Evolutionary conservation across 2,888 invertebrate species (phyloP), one percentile per base, ranked within the genome.

Genomic region (Diabrotica balteata): DNA sequence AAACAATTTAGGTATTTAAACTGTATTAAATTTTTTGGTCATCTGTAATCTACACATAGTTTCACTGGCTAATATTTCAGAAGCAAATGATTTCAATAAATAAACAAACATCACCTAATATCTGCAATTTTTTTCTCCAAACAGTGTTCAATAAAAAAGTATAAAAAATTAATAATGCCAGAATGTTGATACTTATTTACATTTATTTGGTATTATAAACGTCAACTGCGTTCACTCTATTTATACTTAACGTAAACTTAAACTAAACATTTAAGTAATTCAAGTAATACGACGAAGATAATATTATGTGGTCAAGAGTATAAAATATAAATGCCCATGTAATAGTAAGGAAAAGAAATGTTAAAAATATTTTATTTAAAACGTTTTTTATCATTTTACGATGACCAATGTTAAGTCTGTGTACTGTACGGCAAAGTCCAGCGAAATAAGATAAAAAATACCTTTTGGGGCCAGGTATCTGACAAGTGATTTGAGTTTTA

Each of bases 141-240:
- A 50, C 8, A 51, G 10, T 64, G 7, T 64, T 58, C 22, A 64
- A 64, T 64, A 64, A 64, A 64, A 64, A 64, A 64, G 64, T 64
- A 64, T 58, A 63, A 64, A 63, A 46, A 63, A 64, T 52, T 64
- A 63, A 55, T 63, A 63, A 64, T 46, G 58, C 64, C 64, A 59
- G 64, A 64, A 58, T 59, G 45, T 45, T 52, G 32, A 47, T 58
- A 58, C 47, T 53, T 64, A 64, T 64, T 52, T 64, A 64, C 64
- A 64, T 64, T 64, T 52, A 64, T 64, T 64, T 64, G 64, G 64
- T 64, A 64, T 57, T 7, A 52, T 52, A 8, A 54, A 44, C 8
- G 57, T 58, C 58, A 45, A 58, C 64, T 43, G 52, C 59, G 58
- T 58, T 64, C 64, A 64, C 64, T 64, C 11, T 43, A 51, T 22